Evolutionary conservation across 2,113 vertebrate genomes (phyloP), one percentile per base, ranked within the genome.

Genomic region (Upupa epops): DNA sequence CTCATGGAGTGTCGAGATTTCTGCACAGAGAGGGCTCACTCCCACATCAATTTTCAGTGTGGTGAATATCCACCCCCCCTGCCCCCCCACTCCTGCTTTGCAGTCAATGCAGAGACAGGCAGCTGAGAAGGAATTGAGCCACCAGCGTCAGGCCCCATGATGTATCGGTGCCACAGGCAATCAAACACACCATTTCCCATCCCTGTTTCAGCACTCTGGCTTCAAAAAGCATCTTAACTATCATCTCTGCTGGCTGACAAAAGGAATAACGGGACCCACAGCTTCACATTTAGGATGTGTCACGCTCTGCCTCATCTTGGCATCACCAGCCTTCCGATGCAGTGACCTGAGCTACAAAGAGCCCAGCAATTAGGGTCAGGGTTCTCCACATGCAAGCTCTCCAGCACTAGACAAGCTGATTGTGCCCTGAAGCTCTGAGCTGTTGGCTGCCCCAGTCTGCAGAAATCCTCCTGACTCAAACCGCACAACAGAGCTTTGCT

Each of bases 1-100:
- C 49, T 16, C 29, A 8, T 3, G 19, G 0, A 2, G 11, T 2
- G 3, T 1, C 4, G 10, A 0, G 1, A 11, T 40, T 71, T 24
- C 54, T 55, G 13, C 29, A 42, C 9, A 7, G 48, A 22, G 13
- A 63, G 25, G 14, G 32, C 79, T 37, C 64, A 8, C 26, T 76
- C 42, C 36, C 22, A 4, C 13, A 5, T 21, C 56, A 2, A 21
- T 83, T 79, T 56, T 5, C 48, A 2, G 0, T 2, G 13, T 8
- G 31, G 37, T 40, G 46, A 13, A 14, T 36, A 54, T 31, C 12
- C 32, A 29, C 40, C 40, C 15, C 40, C 40, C 40, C 40, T 15
- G 11, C 40, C 40, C 40, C 40, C 40, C 40, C 40, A 42, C 40
- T 10, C 6, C 13, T 6, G 12, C 21, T 34, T 34, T 56, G 20